Base-by-base conservation (phyloP, 2,888 invertebrate genomes). In the Caenorhabditis sinica region DNA sequence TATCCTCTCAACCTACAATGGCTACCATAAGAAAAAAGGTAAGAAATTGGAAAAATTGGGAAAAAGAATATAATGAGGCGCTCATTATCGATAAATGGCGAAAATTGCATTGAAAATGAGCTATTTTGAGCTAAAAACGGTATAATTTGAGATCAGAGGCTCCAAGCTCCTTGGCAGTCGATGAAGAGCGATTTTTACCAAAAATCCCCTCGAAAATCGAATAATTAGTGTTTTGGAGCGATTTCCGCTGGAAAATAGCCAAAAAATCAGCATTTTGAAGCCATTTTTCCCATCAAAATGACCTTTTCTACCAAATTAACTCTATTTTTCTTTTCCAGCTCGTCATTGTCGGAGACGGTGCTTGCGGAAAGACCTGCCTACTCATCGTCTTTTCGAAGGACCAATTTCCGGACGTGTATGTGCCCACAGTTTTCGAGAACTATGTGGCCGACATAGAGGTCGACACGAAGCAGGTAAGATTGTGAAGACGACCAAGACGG, bases 371-470 rank as follows among this genome's bases (percentile, higher is more conserved):
- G 95, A 98, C 98, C 93, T 98, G 98, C 94, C 95, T 98, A 92
- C 95, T 98, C 94, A 98, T 98, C 94, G 98, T 98, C 93, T 98
- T 98, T 95, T 97, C 97, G 94, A 98, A 98, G 95, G 98, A 98
- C 94, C 97, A 98, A 94, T 98, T 98, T 93, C 98, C 98, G 93
- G 98, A 98, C 95, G 98, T 98, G 91, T 99, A 90, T 69, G 98
- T 98, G 94, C 98, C 98, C 93, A 99, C 98, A 93, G 98, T 99
- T 92, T 99, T 98, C 94, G 99, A 99, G 94, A 98, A 98, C 94
- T 99, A 98, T 95, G 98, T 98, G 93, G 98, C 98, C 93, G 98
- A 98, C 94, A 97, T 98, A 93, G 97, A 97, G 95, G 97, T 98
- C 89, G 98, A 98, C 93, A 96, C 96, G 92, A 97, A 97, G 94